These are phyloP conservation scores for Nannoperca obscura DNA, from an alignment of 2,797 vertebrate genomes.

Conservation along the genomic window DNA sequence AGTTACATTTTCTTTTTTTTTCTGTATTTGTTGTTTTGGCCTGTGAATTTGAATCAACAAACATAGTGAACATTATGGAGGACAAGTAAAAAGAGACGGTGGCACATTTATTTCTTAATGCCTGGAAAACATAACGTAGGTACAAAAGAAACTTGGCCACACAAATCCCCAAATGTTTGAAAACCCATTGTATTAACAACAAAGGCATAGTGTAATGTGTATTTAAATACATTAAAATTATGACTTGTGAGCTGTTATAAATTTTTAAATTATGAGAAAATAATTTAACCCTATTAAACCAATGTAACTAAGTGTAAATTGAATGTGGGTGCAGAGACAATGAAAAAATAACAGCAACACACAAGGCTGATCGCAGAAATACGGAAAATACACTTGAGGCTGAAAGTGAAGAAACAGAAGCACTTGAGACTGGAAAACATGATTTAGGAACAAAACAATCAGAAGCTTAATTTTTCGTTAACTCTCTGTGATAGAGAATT, in stretches of 20 bases:
- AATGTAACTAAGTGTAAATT: not conserved
- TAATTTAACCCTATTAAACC: not conserved
- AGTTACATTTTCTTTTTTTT: conserved; percentile 27
- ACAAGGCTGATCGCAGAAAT: not conserved
- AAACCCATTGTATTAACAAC: not conserved
- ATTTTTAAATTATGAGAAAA: not conserved
- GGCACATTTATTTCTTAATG: not conserved
- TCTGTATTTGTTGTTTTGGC: conserved; percentile 25
- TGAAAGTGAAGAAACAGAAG: conserved; percentile 25
- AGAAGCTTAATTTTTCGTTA: conserved; percentile 55
- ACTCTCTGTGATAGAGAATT: conserved; percentile 57
- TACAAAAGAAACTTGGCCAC: not conserved
- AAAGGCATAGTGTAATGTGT: not conserved
- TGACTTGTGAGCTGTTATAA: not conserved
- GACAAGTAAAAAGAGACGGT: not conserved
- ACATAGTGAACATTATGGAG: not conserved
- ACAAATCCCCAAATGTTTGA: not conserved
- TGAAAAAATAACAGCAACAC: conserved; percentile 3
- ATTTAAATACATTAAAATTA: not conserved
- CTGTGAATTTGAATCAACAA: conserved; percentile 16
- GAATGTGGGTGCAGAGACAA: not conserved
- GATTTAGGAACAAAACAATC: conserved; percentile 63
- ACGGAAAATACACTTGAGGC: conserved; percentile 5
- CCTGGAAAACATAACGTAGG: not conserved
- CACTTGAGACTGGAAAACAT: conserved; percentile 48